A percentile compares a stretch with the other conserved stretches of the same genome.
Conservation (phyloP, 2,797 vertebrate species). For the Poecilia wingei region DNA sequence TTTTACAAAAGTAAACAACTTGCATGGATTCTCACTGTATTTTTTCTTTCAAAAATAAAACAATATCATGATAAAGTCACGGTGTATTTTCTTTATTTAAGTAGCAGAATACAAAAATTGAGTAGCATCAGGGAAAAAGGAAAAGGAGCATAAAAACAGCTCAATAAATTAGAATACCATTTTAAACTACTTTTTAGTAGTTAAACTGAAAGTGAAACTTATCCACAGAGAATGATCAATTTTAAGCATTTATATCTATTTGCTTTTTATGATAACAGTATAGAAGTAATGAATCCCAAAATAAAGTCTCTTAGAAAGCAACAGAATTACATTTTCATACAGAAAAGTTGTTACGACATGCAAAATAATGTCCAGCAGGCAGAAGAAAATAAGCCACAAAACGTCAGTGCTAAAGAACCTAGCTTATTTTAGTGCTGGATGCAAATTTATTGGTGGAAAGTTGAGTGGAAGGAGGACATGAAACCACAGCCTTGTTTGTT, state of each 20-base stretch:
- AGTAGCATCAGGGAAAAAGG: constrained; percentile 33
- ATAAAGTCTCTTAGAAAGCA: background rate
- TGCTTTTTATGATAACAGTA: constrained; percentile 9
- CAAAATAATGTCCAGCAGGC: background rate
- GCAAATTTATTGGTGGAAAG: background rate
- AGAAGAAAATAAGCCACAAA: background rate
- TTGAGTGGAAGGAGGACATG: background rate
- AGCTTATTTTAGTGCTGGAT: background rate
- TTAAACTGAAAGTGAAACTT: background rate
- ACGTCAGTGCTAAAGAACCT: background rate
- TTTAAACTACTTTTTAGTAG: background rate
- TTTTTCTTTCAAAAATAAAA: constrained; percentile 47
- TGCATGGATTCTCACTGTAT: constrained; percentile 19
- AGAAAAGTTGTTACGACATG: background rate
- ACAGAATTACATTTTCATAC: background rate
- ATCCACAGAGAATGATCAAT: background rate
- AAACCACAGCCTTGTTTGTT: background rate
- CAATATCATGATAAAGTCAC: constrained; percentile 3
- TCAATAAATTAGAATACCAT: background rate
- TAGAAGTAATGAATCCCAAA: background rate
- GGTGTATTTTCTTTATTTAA: constrained; percentile 59
- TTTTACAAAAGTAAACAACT: background rate
- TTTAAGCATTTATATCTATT: constrained; percentile 1
- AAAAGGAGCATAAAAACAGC: background rate
- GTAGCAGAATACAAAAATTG: constrained; percentile 7